phyloP scores from a whole-genome alignment of 2,113 vertebrate genomes.

The Oreocharis arfaki region DNA sequence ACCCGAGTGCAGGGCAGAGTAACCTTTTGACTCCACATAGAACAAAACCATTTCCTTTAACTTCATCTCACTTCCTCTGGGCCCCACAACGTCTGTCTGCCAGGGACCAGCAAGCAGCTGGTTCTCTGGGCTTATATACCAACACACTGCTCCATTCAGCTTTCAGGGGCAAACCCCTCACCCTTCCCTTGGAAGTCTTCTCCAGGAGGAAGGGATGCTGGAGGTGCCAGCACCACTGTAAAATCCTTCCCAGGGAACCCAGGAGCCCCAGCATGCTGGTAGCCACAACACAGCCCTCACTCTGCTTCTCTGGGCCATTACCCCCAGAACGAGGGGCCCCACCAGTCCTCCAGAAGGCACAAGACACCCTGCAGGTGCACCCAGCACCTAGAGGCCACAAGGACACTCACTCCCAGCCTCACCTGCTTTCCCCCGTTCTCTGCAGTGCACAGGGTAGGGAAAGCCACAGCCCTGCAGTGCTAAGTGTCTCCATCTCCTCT shows the following conservation, averaged over 20 bases:
- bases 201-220: neutral
- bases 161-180: rapidly evolving
- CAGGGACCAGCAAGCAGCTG: neutral
- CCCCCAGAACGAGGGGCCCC: rapidly evolving
- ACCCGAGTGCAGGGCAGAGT: neutral
- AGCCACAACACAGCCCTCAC: neutral
- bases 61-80: neutral
- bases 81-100: neutral
- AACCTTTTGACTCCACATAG: neutral
- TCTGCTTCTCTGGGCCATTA: neutral
- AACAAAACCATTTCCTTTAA: neutral
- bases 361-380: rapidly evolving
- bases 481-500: neutral
- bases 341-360: neutral
- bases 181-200: neutral
- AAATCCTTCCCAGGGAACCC: neutral
- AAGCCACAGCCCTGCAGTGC: neutral
- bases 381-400: neutral
- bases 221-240: neutral
- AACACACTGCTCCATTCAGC: neutral
- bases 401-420: neutral
- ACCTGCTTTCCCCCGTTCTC: neutral
- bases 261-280: neutral
- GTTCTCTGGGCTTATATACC: neutral
- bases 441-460: rapidly evolving